Base-by-base conservation (phyloP, 2,888 invertebrate genomes). In the Apamea sordens region DNA sequence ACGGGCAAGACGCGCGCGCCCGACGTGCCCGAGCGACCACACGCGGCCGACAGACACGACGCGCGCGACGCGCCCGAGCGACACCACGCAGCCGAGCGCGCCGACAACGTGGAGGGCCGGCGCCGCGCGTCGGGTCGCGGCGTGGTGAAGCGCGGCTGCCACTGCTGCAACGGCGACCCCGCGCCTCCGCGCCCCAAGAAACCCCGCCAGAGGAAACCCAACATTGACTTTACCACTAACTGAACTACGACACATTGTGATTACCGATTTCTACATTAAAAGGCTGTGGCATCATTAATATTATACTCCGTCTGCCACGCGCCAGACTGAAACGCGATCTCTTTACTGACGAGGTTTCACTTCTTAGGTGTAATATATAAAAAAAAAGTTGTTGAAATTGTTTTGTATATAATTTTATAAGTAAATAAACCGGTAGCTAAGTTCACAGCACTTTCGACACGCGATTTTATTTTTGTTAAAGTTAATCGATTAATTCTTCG, bases 141-240 rank as follows among this genome's bases (percentile, higher is more conserved):
- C 13, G 97, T 97, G 18, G 97, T 97, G 2, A 97, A 97, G 87
- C 96, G 97, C 65, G 97, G 97, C 73, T 98, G 98, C 90, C 97
- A 97, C 59, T 98, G 98, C 92, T 98, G 98, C 92, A 97, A 95
- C 90, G 97, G 97, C 13, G 95, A 97, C 0, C 97, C 97, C 1
- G 96, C 97, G 6, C 96, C 97, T 15, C 95, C 96, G 0, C 94
- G 97, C 67, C 96, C 97, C 74, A 97, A 97, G 88, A 94, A 95
- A 76, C 91, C 96, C 0, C 90, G 96, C 13, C 94, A 92, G 77
- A 92, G 93, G 68, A 95, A 95, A 86, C 93, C 93, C 28, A 90
- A 90, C 73, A 86, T 92, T 67, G 96, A 96, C 86, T 95, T 94
- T 84, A 88, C 89, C 59, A 80, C 89, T 76, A 88, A 90, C 83